These are phyloP conservation scores for Epizoanthus fatuus DNA, from an alignment of 92 coral and sea anemone genomes.

Conservation along the genomic window DNA sequence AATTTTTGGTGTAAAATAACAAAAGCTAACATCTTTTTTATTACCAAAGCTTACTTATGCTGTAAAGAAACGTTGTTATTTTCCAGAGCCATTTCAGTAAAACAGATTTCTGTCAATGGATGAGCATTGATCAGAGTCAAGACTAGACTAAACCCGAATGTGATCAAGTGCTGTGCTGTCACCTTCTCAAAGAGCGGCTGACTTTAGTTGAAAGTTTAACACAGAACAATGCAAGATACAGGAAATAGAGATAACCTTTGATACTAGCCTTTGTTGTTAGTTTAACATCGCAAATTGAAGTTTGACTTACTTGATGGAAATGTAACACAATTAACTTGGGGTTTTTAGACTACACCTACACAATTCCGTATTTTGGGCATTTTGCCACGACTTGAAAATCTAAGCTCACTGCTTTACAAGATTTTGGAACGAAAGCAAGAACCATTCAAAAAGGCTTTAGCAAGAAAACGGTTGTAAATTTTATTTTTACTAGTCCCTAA, in stretches of 20 bases:
- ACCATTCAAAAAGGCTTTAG: neutral
- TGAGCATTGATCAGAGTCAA: conserved; percentile 19
- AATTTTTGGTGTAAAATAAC: conserved; percentile 19
- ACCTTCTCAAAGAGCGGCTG: neutral
- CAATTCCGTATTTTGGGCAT: neutral
- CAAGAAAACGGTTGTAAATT: too few relatives aligned
- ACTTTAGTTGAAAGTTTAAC: neutral
- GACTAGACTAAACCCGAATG: conserved; percentile 11
- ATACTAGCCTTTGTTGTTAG: neutral
- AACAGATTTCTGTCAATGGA: neutral
- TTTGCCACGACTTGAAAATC: conserved; percentile 41
- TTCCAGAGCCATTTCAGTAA: neutral
- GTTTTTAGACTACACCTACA: conserved; percentile 23
- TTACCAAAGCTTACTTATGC: neutral
- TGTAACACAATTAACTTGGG: neutral
- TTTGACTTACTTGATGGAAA: neutral
- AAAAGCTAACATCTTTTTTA: neutral
- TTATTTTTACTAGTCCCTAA: neutral
- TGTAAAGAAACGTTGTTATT: neutral
- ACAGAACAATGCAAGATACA: neutral
- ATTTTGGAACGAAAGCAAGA: neutral
- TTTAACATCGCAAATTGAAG: neutral
- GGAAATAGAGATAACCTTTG: neutral
- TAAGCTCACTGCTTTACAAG: neutral
- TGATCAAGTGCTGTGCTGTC: conserved; percentile 24